phyloP scores from a whole-genome alignment of 2,888 invertebrate genomes.

The Cepaea hortensis region DNA sequence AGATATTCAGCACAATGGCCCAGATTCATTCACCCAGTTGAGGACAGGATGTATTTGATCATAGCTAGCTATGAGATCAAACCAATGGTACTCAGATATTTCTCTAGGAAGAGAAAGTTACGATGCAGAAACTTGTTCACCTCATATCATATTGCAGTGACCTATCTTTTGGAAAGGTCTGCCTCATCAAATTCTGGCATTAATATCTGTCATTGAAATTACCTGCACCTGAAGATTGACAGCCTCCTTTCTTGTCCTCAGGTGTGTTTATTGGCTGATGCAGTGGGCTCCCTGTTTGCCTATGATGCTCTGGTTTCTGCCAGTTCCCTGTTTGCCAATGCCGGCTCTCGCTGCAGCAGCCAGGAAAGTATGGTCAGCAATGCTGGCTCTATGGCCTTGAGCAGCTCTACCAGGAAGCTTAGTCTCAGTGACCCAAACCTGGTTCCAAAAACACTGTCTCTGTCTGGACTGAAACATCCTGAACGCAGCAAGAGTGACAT shows the following conservation, averaged over 20 bases:
- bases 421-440: conserved; percentile 66
- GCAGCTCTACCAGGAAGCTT: conserved; percentile 47
- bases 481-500: conserved; percentile 58
- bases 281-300: conserved; percentile 93
- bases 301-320: conserved; percentile 87
- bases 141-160: too few relatives aligned
- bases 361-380: conserved; percentile 84
- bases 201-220: too few relatives aligned
- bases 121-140: too few relatives aligned
- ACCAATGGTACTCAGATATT: too few relatives aligned
- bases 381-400: conserved; percentile 24
- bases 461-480: neutral
- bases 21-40: too few relatives aligned
- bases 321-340: conserved; percentile 52
- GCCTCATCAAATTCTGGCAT: too few relatives aligned
- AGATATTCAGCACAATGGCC: too few relatives aligned
- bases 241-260: conserved; percentile 56
- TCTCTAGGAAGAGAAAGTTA: too few relatives aligned
- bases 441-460: neutral
- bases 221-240: too few relatives aligned
- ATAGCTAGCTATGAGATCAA: too few relatives aligned
- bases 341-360: conserved; percentile 84
- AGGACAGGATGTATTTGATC: too few relatives aligned
- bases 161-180: too few relatives aligned
- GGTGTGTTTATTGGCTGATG: conserved; percentile 85